Percentiles rank a stretch among this genome's conserved stretches.
Conservation (phyloP, 2,888 invertebrate genomes). For the Dicyrtomina minuta region DNA sequence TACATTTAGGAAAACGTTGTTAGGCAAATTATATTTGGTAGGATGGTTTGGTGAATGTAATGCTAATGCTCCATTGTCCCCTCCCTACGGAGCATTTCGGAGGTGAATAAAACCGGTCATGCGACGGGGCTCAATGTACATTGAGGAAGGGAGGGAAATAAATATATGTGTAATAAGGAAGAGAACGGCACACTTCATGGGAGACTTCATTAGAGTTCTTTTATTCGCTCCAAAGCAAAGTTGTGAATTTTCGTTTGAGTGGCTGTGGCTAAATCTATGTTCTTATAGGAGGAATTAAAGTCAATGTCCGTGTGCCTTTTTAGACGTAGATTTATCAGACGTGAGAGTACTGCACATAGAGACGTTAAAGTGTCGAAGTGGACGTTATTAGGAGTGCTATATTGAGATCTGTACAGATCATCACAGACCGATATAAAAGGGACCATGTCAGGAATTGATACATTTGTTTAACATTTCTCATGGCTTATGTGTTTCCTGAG, state of each 20-base stretch:
- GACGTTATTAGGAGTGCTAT: too few species aligned
- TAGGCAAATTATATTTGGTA: too few species aligned
- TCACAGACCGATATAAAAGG: neutral
- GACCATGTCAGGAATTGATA: too few species aligned
- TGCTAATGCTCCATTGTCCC: too few species aligned
- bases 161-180: neutral
- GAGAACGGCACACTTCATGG: too few species aligned
- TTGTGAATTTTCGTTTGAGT: conserved; percentile 9
- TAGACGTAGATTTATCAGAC: too few species aligned
- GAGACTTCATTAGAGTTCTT: conserved; percentile 10
- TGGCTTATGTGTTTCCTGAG: neutral
- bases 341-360: neutral
- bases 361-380: neutral
- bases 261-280: neutral
- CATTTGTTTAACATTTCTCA: too few species aligned
- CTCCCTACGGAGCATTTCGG: neutral
- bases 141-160: neutral
- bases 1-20: too few species aligned
- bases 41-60: too few species aligned
- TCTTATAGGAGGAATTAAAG: too few species aligned
- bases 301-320: too few species aligned
- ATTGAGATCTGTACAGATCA: too few species aligned
- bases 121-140: neutral
- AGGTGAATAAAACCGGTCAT: neutral
- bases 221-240: neutral